A percentile compares a stretch with the other conserved stretches of the same genome.
Evolutionary conservation across 2,797 vertebrate species (phyloP).

Genomic region (Tauraco hartlaubi): DNA sequence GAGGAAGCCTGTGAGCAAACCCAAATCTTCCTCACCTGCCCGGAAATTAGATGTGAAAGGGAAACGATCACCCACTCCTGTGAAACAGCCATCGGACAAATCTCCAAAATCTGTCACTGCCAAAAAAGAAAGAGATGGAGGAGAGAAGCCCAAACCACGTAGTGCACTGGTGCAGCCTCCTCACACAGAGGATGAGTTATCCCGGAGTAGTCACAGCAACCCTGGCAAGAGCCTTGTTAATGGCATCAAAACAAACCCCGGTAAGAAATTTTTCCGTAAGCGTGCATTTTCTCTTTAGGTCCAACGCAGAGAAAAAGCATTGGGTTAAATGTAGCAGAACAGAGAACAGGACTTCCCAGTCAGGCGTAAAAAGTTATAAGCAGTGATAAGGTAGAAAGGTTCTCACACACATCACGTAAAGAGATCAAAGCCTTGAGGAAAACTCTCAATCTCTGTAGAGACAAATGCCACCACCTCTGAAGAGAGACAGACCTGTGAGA

Average conservation of each 20-base stretch:
- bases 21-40: constrained; percentile 91
- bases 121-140: constrained; percentile 84
- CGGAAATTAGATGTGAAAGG: constrained; percentile 87
- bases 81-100: constrained; percentile 85
- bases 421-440: neutral
- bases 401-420: neutral
- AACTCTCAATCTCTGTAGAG: neutral
- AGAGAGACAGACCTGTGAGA: neutral
- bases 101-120: constrained; percentile 83
- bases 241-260: constrained; percentile 87
- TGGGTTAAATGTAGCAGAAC: neutral
- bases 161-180: constrained; percentile 82
- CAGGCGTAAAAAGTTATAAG: neutral
- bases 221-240: constrained; percentile 86
- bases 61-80: constrained; percentile 89
- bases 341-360: neutral
- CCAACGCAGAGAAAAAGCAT: neutral
- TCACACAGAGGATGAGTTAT: constrained; percentile 87
- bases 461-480: neutral
- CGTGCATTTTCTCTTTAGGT: neutral
- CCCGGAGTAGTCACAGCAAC: constrained; percentile 85
- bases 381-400: neutral
- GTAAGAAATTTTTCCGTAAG: constrained; percentile 72
- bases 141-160: constrained; percentile 86
- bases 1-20: constrained; percentile 87